Evolutionary conservation across 2,113 vertebrate species (phyloP), one percentile per base, ranked within the genome.

Genomic region (Propithecus coquereli): DNA sequence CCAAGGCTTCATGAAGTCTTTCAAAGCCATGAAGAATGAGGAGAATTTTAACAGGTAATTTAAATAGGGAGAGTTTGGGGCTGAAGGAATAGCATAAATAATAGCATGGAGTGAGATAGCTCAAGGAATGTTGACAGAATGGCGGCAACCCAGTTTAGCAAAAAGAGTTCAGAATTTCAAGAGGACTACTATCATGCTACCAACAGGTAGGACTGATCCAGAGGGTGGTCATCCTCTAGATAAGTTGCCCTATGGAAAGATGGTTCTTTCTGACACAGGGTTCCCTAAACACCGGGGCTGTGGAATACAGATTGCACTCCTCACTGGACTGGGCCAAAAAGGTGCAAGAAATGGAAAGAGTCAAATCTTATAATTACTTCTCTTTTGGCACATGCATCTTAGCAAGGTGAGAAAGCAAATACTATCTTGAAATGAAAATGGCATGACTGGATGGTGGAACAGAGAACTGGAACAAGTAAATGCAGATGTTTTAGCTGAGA

Each of bases 401-500:
- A 92, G 70, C n/a, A 68, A 52, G 30, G 20, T 9, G 37, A 37
- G 45, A 65, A 25, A n/a, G 59, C 18, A 88, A 93, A 59, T 0
- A 8, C 12, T 40, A 71, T 54, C 40, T n/a, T 77, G 25, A 50
- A 87, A 68, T 54, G 16, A 87, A 74, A 34, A 79, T 52, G 47
- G 40, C 20, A 6, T n/a, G 71, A 30, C 20, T 86, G 27, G 20
- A 59, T 83, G 57, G 45, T 59, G 34, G 61, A 83, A 95, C n/a
- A 76, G 47, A 93, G 57, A 92, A 30, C 52, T 82, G 68, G 27
- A 71, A 61, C 14, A 34, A 82, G 73, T 34, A 57, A 96, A 57
- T 54, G 82, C 73, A 94, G 86, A 65, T 63, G n/a, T 82, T 91
- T 63, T 71, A n/a, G n/a, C 47, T 47, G 22, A 97, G 87, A 90